Base-by-base conservation (phyloP, 2,888 invertebrate genomes). In the Machimus atricapillus region DNA sequence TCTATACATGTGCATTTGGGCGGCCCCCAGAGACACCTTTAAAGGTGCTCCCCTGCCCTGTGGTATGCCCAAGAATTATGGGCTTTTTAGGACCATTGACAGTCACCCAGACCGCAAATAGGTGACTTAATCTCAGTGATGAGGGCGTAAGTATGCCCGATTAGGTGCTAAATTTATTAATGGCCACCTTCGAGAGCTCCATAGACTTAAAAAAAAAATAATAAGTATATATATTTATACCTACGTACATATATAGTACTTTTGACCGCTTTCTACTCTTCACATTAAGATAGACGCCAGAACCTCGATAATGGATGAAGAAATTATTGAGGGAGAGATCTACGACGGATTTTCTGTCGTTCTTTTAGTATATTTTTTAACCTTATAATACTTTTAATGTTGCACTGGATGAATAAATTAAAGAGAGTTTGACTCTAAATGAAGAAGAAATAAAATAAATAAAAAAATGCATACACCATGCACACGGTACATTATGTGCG, bases 71-170 rank as follows among this genome's bases (percentile, higher is more conserved):
- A 12, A 9, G 14, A 82, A 37, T 82, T 82, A 82, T 82, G 82
- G 34, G 34, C 82, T 58, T 82, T 82, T 82, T 82, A 82, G 82
- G 34, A 46, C 56, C 66, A 58, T 19, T 82, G 82, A 66, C 82
- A 82, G 58, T 37, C 12, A 52, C 58, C 66, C 43, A 46, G 66
- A 56, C 82, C 66, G 52, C 82, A 82, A 82, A 82, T 82, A 82
- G 46, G 74, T 74, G 85, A 85, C 85, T 85, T 27, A 74, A 85
- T 85, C 85, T 73, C 27, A 14, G 43, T 74, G 85, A 74, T 85
- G 85, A 85, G 85, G 85, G 85, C 85, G 85, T 85, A 85, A 74
- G 85, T 85, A 85, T 66, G 27, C 74, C 66, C 52, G 74, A 85
- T 85, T 85, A 85, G 74, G 74, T 85, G 31, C 23, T 46, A 74